Percentiles rank a stretch among this genome's conserved stretches.
Evolutionary conservation across 2,797 vertebrate genomes (phyloP).

Genomic region (Vultur gryphus): DNA sequence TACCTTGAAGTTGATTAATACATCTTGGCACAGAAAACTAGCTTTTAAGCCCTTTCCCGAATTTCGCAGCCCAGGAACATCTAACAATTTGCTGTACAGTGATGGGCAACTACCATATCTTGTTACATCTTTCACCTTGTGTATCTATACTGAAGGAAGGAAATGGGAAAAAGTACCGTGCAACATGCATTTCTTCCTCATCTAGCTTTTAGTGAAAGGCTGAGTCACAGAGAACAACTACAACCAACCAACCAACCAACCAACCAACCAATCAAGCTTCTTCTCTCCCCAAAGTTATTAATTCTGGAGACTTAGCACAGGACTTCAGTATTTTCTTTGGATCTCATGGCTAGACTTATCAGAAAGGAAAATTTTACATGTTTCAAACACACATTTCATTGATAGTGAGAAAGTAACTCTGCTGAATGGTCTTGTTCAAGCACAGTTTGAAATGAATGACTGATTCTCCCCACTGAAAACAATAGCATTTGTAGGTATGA

Average conservation of each 20-base stretch:
- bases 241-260: accelerated
- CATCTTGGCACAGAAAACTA: background rate
- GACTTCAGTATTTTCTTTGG: background rate
- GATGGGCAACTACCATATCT: background rate
- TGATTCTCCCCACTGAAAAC: background rate
- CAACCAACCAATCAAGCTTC: background rate
- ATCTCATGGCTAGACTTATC: background rate
- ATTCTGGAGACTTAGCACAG: background rate
- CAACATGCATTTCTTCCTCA: background rate
- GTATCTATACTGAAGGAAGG: background rate
- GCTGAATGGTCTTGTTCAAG: background rate
- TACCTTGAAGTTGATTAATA: background rate
- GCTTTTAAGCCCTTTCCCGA: background rate
- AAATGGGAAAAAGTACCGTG: background rate
- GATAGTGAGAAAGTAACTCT: background rate
- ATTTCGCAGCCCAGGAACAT: background rate
- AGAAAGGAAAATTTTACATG: background rate
- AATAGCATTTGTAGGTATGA: background rate
- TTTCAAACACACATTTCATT: background rate
- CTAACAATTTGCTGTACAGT: background rate
- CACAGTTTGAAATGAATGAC: background rate
- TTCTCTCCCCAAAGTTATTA: background rate
- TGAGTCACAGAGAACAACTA: background rate
- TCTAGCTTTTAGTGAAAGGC: background rate
- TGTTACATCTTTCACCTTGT: background rate